Evolutionary conservation across 37 sponge, comb jelly and placozoan genomes (phyloP).

Genomic region (Eunapius fragilis): DNA sequence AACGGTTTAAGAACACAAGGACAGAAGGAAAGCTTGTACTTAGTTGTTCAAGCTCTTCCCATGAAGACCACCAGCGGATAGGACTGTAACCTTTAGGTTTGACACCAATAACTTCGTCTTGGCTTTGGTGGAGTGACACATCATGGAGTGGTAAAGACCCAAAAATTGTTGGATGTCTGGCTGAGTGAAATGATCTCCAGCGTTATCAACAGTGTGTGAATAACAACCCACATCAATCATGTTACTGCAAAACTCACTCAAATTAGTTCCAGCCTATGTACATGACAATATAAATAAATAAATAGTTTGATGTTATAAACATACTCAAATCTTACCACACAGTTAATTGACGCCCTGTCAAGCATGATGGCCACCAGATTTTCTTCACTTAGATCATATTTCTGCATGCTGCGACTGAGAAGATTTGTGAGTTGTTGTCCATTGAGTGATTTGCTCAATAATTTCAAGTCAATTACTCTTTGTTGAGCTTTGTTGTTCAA

Average conservation of each 20-base stretch:
- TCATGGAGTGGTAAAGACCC: not conserved
- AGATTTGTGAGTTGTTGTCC: too few relatives aligned
- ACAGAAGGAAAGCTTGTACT: not conserved
- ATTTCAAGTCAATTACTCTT: too few relatives aligned
- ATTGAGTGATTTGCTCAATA: too few relatives aligned
- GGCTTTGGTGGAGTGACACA: not conserved
- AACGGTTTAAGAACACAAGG: not conserved
- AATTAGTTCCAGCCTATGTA: not conserved
- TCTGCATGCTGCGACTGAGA: too few relatives aligned
- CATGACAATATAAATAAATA: not conserved
- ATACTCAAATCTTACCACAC: too few relatives aligned
- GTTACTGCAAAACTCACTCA: not conserved
- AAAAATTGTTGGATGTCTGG: not conserved
- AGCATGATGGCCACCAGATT: too few relatives aligned
- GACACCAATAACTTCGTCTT: not conserved
- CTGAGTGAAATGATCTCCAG: not conserved
- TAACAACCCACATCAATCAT: not conserved
- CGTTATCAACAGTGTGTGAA: not conserved
- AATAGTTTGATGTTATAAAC: too few relatives aligned
- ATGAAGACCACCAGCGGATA: not conserved
- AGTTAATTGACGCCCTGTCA: too few relatives aligned
- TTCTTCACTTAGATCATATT: too few relatives aligned
- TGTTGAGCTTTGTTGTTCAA: too few relatives aligned
- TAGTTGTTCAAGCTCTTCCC: not conserved
- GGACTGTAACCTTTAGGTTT: not conserved